Evolutionary conservation across 2,888 invertebrate species (phyloP).

Genomic region (Eudasyphora cyanicolor): DNA sequence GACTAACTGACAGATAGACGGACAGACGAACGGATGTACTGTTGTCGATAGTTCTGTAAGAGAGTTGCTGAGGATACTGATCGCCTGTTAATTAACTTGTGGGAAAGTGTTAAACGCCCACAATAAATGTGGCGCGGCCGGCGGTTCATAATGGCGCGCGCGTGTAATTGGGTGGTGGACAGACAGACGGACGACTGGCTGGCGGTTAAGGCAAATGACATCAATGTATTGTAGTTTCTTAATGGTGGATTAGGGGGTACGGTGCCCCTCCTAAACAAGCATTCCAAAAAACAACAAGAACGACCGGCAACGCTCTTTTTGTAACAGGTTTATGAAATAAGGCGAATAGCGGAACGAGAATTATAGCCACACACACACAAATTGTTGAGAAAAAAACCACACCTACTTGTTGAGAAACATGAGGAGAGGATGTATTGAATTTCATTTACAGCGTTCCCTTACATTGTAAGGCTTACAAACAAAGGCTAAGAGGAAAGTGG

Average conservation of each 20-base stretch:
- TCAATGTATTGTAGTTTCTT: neutral
- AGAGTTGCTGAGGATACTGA: conserved; percentile 64
- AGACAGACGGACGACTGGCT: neutral
- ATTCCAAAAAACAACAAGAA: no score
- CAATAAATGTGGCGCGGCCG: conserved; percentile 68
- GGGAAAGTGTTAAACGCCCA: conserved; percentile 79
- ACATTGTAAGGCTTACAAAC: neutral
- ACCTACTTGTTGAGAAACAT: conserved; percentile 12
- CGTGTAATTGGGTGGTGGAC: neutral
- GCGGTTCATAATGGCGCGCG: neutral
- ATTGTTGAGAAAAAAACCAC: conserved; percentile 16
- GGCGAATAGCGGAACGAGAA: neutral
- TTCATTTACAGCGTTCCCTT: neutral
- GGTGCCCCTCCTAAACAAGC: no score
- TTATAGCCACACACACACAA: neutral
- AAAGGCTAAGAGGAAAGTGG: neutral
- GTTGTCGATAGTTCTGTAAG: conserved; percentile 34
- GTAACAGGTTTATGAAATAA: neutral
- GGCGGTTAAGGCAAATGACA: neutral
- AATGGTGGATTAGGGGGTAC: neutral
- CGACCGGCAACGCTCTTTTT: neutral
- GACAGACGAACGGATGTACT: neutral
- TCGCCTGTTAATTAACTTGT: conserved; percentile 75
- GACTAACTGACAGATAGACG: neutral
- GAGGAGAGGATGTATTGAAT: neutral